These are phyloP conservation scores for Melanaphis sacchari DNA, from an alignment of 1,140 invertebrate species.

Conservation along the genomic window DNA sequence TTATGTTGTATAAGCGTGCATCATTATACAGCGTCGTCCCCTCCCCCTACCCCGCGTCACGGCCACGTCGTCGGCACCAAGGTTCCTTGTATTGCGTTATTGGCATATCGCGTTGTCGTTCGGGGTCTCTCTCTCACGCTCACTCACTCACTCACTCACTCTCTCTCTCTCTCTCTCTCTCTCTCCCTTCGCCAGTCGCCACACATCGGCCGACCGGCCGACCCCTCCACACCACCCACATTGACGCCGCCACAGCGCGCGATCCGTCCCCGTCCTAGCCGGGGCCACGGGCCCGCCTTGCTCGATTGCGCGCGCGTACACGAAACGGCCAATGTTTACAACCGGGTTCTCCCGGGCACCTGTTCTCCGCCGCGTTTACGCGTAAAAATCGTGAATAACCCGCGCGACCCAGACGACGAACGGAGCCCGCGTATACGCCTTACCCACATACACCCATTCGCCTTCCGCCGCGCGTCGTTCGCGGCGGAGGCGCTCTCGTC, in stretches of 20 bases:
- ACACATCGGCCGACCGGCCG: neutral
- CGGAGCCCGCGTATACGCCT: neutral
- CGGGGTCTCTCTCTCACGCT: no score
- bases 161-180: no score
- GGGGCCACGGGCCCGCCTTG: neutral
- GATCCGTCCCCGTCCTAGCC: neutral
- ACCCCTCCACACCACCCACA: constrained; percentile 4
- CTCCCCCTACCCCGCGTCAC: constrained; percentile 47
- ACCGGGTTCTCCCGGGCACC: constrained; percentile 53
- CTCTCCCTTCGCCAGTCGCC: neutral
- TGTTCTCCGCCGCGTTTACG: constrained; percentile 30
- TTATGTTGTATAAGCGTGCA: neutral
- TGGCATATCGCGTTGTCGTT: constrained; percentile 49
- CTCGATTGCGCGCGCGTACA: neutral
- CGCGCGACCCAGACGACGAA: neutral
- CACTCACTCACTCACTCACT: no score
- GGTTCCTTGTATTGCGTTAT: constrained; percentile 58
- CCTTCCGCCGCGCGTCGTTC: no score
- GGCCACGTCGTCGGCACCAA: constrained; percentile 50
- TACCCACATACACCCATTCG: neutral
- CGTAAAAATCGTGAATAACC: constrained; percentile 9
- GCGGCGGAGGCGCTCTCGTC: neutral
- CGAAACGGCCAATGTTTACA: constrained; percentile 50
- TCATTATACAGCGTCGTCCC: constrained; percentile 37
- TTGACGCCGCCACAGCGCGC: neutral